Base-by-base conservation (phyloP, 2,888 invertebrate species). In the Eurois occulta region DNA sequence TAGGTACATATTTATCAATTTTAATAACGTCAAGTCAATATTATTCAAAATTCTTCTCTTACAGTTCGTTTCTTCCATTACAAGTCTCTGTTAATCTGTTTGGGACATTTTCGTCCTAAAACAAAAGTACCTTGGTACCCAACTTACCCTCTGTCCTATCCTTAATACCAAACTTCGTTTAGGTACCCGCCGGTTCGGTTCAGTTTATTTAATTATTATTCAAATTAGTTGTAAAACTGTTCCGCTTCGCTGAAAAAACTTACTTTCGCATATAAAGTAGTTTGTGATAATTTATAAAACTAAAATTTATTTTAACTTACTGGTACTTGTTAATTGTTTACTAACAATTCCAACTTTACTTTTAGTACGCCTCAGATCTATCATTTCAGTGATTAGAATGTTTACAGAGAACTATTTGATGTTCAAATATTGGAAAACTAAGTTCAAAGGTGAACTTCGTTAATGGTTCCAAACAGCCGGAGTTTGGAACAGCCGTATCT, bases 381-480 rank as follows among this genome's bases (percentile, higher is more conserved):
- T 35, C 21, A 60, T 43, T 48, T 18, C 18, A 43, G 60, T 41
- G 70, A 52, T 80, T 35, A 62, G 21, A 80, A 80, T 69, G 32
- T 70, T 77, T 70, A 8, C 21, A 21, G 32, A n/a, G 24, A 77
- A 78, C 66, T 77, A 77, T 77, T 79, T 48, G 60, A 41, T 41
- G 46, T 43, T 77, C 76, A 46, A 77, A 78, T 46, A 76, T 76
- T 79, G n/a, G 70, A 70, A 48, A 70, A 80, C 48, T 43, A 41
- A 70, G 48, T 71, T 52, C 60, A 71, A 71, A 80, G 71, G 28
- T 62, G 60, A 77, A 79, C n/a, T 60, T 79, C n/a, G 60, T 32
- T 48, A 77, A 48, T 60, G n/a, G 41, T 35, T 69, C 5, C 21
- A 8, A 41, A 13, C 58, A 28, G 7, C 0, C 28, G 2, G 58